Evolutionary conservation across 1,140 invertebrate genomes (phyloP), one percentile per base, ranked within the genome.

Genomic region (Pissodes strobi): DNA sequence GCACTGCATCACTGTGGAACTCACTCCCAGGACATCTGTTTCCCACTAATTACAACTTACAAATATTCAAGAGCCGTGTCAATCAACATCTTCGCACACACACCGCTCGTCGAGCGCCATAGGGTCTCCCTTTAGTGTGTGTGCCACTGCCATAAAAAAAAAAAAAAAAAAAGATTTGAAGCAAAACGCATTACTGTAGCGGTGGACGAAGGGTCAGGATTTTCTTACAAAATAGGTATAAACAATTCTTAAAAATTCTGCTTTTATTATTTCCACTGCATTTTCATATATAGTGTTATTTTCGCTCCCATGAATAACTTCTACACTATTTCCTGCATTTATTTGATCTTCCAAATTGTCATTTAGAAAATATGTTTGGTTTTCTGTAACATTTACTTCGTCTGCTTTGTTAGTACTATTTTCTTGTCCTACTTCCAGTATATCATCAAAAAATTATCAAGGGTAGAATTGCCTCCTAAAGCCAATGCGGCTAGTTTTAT

Each of bases 381-480:
- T 43, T 43, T 17, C 39, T 43, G 39, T 12, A 43, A 43, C 5
- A 43, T 9, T 43, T n/a, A 43, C 15, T 43, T 9, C 15, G 5
- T 43, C 5, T 43, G 4, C 15, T 43, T 43, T 9, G 5, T 43
- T 13, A 43, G 15, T 17, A 43, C 9, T 17, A 43, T 43, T 43
- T 43, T 43, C 39, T 12, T n/a, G 4, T 43, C 13, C 39, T 43
- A 12, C 39, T 10, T 43, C 39, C 15, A 43, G 9, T 43, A 43
- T 43, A 17, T 43, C 39, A 43, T 43, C 39, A 43, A 43, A 43
- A 43, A 43, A 43, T 43, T 34, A 10, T 43, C 39, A 43, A 13
- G 39, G 13, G 39, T 43, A 43, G 39, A 43, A 43, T 43, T 43
- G 15, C 13, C 39, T 43, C 45, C 45, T 13, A 48, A 48, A 4